Percentiles rank a stretch among this genome's conserved stretches.
Conservation (phyloP, 2,797 vertebrate species). For the Podarcis lilfordi region DNA sequence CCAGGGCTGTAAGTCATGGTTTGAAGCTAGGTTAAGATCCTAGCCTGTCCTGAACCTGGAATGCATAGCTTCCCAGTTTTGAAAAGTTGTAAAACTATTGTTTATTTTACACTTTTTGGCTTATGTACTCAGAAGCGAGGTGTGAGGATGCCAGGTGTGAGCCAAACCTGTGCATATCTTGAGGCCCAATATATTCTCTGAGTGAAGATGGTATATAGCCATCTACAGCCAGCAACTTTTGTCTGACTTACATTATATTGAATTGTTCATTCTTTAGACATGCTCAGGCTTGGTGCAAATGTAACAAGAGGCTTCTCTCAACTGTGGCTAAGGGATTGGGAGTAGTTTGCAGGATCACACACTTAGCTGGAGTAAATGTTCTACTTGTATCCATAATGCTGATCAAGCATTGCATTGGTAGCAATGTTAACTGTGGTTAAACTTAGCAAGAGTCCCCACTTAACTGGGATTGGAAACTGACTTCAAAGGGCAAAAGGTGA, state of each 20-base stretch:
- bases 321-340: neutral
- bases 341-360: neutral
- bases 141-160: too few relatives aligned
- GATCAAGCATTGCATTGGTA: neutral
- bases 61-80: neutral
- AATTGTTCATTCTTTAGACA: neutral
- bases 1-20: neutral
- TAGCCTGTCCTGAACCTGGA: neutral
- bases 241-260: neutral
- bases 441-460: neutral
- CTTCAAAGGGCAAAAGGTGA: neutral
- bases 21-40: neutral
- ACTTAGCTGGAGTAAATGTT: neutral
- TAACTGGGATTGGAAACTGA: neutral
- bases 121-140: neutral
- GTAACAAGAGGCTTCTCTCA: neutral
- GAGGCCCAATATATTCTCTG: too few relatives aligned
- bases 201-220: neutral
- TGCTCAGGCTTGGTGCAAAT: neutral
- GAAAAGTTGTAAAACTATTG: neutral
- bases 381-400: neutral
- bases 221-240: neutral
- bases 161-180: too few relatives aligned
- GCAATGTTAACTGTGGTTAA: too few relatives aligned
- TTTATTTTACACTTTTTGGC: neutral